Base-by-base conservation (phyloP, 2,113 vertebrate genomes). In the Myanophis thanlyinensis region DNA sequence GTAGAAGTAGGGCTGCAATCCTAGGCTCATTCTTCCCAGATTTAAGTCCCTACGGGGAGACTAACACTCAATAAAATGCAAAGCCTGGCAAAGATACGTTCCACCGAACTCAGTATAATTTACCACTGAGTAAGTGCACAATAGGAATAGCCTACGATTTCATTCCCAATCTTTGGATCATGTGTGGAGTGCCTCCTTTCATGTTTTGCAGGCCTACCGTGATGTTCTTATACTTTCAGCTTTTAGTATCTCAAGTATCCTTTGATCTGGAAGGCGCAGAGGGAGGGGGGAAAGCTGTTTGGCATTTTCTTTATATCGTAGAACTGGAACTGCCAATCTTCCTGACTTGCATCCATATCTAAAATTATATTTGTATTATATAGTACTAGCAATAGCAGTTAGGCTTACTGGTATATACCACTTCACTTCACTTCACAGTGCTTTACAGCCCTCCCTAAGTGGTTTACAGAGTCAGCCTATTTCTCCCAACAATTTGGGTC, bases 281-380 rank as follows among this genome's bases (percentile, higher is more conserved):
- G 56, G 59, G 54, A n/a, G 7, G 0, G 15, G 20, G n/a, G n/a
- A 30, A 89, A 92, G 15, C 80, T 56, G 91, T 92, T 93, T 84
- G 85, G 49, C 84, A 92, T 62, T 93, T 93, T 90, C 30, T 80
- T 40, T 80, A 40, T 80, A 44, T 49, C 53, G 48, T 87, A 44
- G 88, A 90, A 59, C 54, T 90, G 88, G 84, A 87, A 87, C 91
- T 51, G 91, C 88, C 91, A 92, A 90, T 90, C 52, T 30, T 23
- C 25, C 56, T 92, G 91, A 88, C 87, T 67, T 54, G 40, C 48
- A 62, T 46, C 88, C 87, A 87, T 67, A 91, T 89, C 53, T 91
- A 91, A 93, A 89, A 90, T 84, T 92, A 92, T 92, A 90, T 90
- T 90, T 92, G 44, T 44, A 90, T 90, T 90, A 85, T 87, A 59